Conservation (phyloP, 2,797 vertebrate species). For the Oreortyx pictus region DNA sequence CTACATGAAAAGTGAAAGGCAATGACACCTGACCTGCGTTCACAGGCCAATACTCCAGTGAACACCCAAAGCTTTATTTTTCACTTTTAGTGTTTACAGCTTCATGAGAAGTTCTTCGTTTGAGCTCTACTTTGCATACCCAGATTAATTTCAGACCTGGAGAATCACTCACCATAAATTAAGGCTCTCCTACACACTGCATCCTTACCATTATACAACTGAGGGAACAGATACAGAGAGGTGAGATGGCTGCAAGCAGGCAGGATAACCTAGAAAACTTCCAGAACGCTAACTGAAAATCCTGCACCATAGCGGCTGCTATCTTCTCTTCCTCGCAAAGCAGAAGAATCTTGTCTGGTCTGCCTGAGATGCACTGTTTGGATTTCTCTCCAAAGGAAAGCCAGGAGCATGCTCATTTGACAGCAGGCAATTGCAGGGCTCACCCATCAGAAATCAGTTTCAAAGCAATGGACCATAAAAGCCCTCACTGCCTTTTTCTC, state of each 20-base stretch:
- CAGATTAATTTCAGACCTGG: background rate
- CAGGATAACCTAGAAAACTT: background rate
- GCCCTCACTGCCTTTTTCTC: background rate
- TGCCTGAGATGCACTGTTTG: background rate
- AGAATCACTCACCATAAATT: conserved; percentile 7
- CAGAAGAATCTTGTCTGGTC: background rate
- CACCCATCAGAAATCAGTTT: conserved; percentile 7
- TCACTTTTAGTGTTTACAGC: background rate
- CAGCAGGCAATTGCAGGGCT: background rate
- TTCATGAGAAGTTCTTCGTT: background rate
- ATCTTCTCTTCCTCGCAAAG: background rate
- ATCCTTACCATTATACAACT: conserved; percentile 24
- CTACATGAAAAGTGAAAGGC: background rate
- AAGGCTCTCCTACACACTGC: background rate
- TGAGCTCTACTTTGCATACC: background rate
- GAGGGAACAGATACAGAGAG: conserved; percentile 12
- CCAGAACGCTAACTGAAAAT: background rate
- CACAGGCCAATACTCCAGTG: background rate
- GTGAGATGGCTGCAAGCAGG: background rate
- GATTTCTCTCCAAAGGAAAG: background rate
- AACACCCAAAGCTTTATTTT: background rate
- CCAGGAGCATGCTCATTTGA: background rate
- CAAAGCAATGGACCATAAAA: background rate
- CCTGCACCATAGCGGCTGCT: background rate
- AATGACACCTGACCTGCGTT: background rate